Base-by-base conservation (phyloP, 2,888 invertebrate genomes). In the Anoncus sp. region DNA sequence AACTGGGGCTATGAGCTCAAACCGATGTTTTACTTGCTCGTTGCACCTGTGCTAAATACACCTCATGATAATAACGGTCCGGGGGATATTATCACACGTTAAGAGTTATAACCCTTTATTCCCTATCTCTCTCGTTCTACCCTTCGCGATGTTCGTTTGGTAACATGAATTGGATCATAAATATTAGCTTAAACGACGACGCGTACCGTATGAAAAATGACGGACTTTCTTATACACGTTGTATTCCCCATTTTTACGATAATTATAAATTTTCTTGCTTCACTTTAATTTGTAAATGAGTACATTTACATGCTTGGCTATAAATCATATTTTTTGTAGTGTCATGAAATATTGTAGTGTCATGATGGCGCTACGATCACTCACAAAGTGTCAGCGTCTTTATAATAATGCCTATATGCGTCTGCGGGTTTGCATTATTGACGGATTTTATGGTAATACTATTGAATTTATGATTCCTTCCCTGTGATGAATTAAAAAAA, bases 1-100 rank as follows among this genome's bases (percentile, higher is more conserved):
- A 24, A 60, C 55, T 27, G 53, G 18, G 40, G 38, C 16, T 53
- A 31, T 40, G 16, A 31, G 22, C 47, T 24, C 47, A 38, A 75
- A 62, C 55, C 62, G 62, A 69, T 75, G 55, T 62, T 75, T 75
- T 63, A 63, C 75, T 20, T 22, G 60, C 67, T 62, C 14, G 45
- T 47, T 75, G 75, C 75, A 75, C 75, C 75, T 69, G 75, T 75
- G 55, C 75, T 62, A 57, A 67, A 63, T 67, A 53, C 62, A 69
- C 53, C 43, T 67, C 60, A 20, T 31, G 43, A 62, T 55, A 63
- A 57, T 63, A 57, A 63, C 55, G 16, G 35, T 47, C 49, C 20
- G 22, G 27, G n/a, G 22, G 7, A 59, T 43, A 60, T 66, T 75
- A 60, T 62, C 60, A 55, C 74, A 47, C 45, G 67, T 60, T 67